Percentiles rank a stretch among this genome's conserved stretches.
Evolutionary conservation across 2,797 vertebrate genomes (phyloP).

Genomic region (Atherinosoma microstoma): DNA sequence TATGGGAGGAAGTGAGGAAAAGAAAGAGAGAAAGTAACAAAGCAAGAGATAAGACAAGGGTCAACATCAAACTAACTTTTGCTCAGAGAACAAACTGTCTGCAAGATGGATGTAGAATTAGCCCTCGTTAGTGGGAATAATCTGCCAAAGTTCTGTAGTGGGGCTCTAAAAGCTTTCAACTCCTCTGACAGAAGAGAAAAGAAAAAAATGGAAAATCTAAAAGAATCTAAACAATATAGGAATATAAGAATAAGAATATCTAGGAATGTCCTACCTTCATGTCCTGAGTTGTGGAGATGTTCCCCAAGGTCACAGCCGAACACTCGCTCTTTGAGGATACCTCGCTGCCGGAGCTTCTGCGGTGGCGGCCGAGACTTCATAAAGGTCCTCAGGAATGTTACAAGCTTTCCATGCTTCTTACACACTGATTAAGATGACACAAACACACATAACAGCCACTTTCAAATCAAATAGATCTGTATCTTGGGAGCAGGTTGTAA

Average conservation of each 20-base stretch:
- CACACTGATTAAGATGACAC: constrained; percentile 85
- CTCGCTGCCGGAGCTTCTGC: constrained; percentile 96
- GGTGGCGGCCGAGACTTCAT: constrained; percentile 98
- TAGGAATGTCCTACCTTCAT: constrained; percentile 83
- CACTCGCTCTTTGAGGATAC: constrained; percentile 95
- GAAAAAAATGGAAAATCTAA: background rate
- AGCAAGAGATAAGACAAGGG: no score
- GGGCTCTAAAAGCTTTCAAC: background rate
- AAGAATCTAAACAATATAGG: background rate
- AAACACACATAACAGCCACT: constrained; percentile 20
- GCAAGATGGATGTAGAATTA: no score
- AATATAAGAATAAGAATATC: constrained; percentile 7
- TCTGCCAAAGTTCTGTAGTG: no score
- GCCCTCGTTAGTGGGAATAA: no score
- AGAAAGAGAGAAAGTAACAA: no score
- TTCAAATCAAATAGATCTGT: constrained; percentile 28
- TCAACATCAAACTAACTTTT: no score
- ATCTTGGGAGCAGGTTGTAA: constrained; percentile 30
- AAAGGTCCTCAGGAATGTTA: constrained; percentile 97
- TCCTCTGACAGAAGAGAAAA: background rate
- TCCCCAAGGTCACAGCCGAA: constrained; percentile 98
- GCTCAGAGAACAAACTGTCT: no score
- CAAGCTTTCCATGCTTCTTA: constrained; percentile 98
- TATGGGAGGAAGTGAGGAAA: background rate
- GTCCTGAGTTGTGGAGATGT: constrained; percentile 95